Conservation (phyloP, 2,797 vertebrate species). For the Hipposideros larvatus region DNA sequence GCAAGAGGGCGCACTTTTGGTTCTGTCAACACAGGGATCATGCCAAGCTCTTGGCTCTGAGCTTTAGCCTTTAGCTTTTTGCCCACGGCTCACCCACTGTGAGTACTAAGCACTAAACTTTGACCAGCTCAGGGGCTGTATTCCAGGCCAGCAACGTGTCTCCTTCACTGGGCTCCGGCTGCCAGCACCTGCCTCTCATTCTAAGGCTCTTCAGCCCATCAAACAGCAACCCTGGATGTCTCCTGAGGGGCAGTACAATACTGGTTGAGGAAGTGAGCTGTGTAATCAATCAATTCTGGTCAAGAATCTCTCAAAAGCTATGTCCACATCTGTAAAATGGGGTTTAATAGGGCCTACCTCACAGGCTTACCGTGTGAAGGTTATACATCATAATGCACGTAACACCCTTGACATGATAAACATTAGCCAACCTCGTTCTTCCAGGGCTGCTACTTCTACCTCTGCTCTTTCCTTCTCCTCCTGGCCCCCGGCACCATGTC, state of each 20-base stretch:
- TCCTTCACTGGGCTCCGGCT: not conserved
- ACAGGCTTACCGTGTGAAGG: not conserved
- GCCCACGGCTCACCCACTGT: not conserved
- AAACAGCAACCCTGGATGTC: not conserved
- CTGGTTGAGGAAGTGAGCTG: not conserved
- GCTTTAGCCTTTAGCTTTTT: not conserved
- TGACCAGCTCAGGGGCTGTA: not conserved
- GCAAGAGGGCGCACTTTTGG: not conserved
- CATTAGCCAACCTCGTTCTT: not conserved
- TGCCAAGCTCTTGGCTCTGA: accelerated
- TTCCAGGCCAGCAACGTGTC: not conserved
- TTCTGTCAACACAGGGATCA: not conserved
- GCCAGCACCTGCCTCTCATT: not conserved
- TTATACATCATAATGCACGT: not conserved
- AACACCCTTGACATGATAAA: not conserved
- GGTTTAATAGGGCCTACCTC: not conserved
- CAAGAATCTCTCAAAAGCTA: not conserved
- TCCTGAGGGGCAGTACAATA: not conserved
- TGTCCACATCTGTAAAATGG: not conserved
- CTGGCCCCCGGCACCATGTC: not conserved
- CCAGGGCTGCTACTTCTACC: too few relatives aligned
- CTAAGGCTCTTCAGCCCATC: not conserved
- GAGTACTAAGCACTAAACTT: not conserved
- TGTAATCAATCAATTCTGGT: not conserved
- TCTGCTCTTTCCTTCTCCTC: not conserved